A percentile compares a stretch with the other conserved stretches of the same genome.
Conservation (phyloP, 2,113 vertebrate species). For the rat (Rattus norvegicus) region GRCr8 NC_086020.1:50918001-50918500, state of each 20-base stretch:
- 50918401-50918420: neutral
- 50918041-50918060: neutral
- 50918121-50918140: neutral
- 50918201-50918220: neutral
- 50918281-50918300: neutral
- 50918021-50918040: conserved; percentile 32
- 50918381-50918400: neutral
- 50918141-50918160: conserved; percentile 38
- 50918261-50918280: neutral
- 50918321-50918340: neutral
- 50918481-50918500: conserved; percentile 24
- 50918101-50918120: conserved; percentile 26
- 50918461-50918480: conserved; percentile 29
- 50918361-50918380: neutral
- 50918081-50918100: conserved; percentile 11
- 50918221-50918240: neutral
- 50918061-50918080: neutral
- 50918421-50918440: conserved; percentile 6
- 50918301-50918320: neutral
- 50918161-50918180: conserved; percentile 7
- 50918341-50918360: neutral
- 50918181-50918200: neutral
- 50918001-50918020: neutral
- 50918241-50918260: neutral
- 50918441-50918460: conserved; percentile 4